Evolutionary conservation across 2,113 vertebrate species (phyloP).

Genomic region (Rhinoderma darwinii): DNA sequence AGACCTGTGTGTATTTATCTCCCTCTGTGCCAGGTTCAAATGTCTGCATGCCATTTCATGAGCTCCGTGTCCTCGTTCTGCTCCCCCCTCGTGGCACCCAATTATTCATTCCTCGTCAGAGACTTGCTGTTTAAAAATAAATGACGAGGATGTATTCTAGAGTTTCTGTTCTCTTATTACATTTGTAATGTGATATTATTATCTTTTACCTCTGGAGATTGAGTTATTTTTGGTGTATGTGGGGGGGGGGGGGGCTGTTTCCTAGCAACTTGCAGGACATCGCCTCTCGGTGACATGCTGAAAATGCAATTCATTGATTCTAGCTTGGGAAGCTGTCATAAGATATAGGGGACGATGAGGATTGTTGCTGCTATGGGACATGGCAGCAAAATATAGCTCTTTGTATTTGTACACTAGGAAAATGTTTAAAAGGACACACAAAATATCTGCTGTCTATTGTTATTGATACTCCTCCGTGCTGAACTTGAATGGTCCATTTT

Average conservation of each 20-base stretch:
- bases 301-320: slow-evolving; percentile 41
- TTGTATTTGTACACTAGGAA: neutral
- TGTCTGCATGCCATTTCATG: slow-evolving; percentile 28
- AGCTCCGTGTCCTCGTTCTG: neutral
- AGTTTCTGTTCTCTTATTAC: slow-evolving; percentile 39
- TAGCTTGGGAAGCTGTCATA: slow-evolving; percentile 43
- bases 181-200: slow-evolving; percentile 48
- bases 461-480: no score
- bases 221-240: slow-evolving; percentile 54
- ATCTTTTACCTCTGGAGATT: slow-evolving; percentile 51
- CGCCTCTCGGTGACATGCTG: slow-evolving; percentile 43
- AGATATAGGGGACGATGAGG: slow-evolving; percentile 4
- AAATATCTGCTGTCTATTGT: no score
- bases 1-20: slow-evolving; percentile 27
- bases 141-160: slow-evolving; percentile 7
- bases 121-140: slow-evolving; percentile 39
- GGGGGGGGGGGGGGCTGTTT: slow-evolving; percentile 15
- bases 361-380: neutral
- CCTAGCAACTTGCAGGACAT: slow-evolving; percentile 53
- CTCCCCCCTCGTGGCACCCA: slow-evolving; percentile 3
- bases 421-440: neutral
- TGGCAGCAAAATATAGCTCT: neutral
- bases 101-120: slow-evolving; percentile 33
- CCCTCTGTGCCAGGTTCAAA: slow-evolving; percentile 17
- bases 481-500: no score